Evolutionary conservation across 2,888 invertebrate species (phyloP), one percentile per base, ranked within the genome.

Genomic region (Campoplex nolae): DNA sequence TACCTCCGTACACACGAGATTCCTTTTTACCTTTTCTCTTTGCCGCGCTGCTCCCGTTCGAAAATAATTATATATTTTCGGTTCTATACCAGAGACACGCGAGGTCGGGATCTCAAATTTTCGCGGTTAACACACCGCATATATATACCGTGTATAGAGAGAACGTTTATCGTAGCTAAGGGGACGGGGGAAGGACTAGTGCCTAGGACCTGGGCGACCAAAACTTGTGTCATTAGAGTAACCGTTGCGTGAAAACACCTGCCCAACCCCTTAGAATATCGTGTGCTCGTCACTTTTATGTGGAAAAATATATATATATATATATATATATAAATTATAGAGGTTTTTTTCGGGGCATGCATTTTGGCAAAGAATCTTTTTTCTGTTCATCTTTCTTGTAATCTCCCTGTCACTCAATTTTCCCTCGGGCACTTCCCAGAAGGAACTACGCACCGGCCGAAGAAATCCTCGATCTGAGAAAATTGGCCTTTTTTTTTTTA

Each of bases 201-300:
- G 87, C 88, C 86, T 78, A 68, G 74, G 80, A 76, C 70, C 35
- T 38, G 35, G 8, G 76, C 65, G 54, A 84, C 88, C 88, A 85
- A 79, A 85, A 84, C 88, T 89, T 84, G 90, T 91, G 90, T 91
- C 91, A 91, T 93, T 92, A 93, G 90, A 90, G 88, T 85, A 87
- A 89, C 84, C 88, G 85, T 78, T 83, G 85, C 83, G 79, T 78
- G 85, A 88, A 88, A 85, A 89, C 92, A 92, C 91, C 92, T 92
- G 91, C 90, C 90, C 86, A 82, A 77, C 83, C 84, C 88, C 89
- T 56, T 86, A 87, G 78, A 84, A 70, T 45, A 80, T 82, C 73
- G 13, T 48, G 54, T 62, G 18, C 56, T 56, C 58, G 28, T 68
- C 62, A 62, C 48, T 48, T 23, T 23, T 0, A 23, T 23, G 23